Conservation (phyloP, 2,888 invertebrate genomes). For the Mactromeris polynyma region DNA sequence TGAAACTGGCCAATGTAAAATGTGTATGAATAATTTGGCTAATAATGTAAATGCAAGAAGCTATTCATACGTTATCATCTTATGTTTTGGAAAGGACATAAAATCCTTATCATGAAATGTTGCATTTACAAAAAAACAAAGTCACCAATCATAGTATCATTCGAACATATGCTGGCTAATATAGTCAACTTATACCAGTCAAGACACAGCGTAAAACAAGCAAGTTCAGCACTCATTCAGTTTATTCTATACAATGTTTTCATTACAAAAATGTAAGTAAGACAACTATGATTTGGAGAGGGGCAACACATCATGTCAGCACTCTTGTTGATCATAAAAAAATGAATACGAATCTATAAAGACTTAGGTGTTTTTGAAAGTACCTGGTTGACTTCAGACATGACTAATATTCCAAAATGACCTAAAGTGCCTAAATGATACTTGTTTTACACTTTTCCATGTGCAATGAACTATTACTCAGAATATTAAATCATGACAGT, state of each 20-base stretch:
- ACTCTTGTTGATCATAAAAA: not conserved
- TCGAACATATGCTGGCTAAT: not conserved
- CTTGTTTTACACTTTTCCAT: not conserved
- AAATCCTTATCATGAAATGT: no score
- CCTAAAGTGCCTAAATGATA: not conserved
- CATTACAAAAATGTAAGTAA: not conserved
- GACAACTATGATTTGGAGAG: not conserved
- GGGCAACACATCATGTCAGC: not conserved
- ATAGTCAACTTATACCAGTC: not conserved
- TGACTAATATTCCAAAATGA: slow-evolving; percentile 11
- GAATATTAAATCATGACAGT: not conserved
- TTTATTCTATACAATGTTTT: not conserved
- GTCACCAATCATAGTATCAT: not conserved
- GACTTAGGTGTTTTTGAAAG: no score
- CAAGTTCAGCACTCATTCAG: not conserved
- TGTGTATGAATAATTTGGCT: not conserved
- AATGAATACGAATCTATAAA: not conserved
- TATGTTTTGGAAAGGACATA: no score
- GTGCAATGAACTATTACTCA: not conserved
- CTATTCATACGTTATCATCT: no score
- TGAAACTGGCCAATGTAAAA: not conserved
- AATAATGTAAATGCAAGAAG: not conserved
- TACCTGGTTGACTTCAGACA: not conserved
- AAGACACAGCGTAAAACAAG: not conserved
- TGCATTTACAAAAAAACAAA: not conserved